Evolutionary conservation across 2,888 invertebrate genomes (phyloP).

Genomic region (Campoplex nolae): DNA sequence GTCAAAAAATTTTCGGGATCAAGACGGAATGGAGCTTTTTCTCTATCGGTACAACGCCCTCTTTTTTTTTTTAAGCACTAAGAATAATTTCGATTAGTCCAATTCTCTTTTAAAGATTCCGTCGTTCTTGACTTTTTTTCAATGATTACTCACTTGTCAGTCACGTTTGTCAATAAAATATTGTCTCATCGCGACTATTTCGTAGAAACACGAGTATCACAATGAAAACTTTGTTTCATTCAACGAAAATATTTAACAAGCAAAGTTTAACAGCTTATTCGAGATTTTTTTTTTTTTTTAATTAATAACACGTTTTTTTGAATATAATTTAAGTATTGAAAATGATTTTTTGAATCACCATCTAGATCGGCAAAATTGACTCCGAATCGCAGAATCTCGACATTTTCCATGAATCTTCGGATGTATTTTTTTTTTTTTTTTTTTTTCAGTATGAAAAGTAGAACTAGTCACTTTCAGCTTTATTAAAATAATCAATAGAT

Average conservation of each 20-base stretch:
- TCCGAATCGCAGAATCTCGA: not conserved
- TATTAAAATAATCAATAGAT: slow-evolving; percentile 45
- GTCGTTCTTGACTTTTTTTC: not conserved
- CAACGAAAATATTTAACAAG: not conserved
- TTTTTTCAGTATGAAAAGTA: slow-evolving; percentile 51
- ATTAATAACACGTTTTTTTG: not conserved
- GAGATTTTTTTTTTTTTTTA: not conserved
- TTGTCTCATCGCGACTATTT: not conserved
- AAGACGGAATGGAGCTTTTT: not conserved
- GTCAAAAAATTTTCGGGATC: not conserved
- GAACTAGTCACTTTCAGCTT: slow-evolving; percentile 71
- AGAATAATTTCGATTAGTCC: not conserved
- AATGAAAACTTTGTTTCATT: not conserved
- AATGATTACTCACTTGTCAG: not conserved
- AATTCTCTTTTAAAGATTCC: no score
- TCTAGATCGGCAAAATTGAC: not conserved
- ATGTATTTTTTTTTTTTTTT: not conserved
- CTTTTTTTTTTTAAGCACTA: not conserved
- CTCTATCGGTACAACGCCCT: not conserved
- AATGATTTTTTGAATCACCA: not conserved
- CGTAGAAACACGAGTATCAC: not conserved
- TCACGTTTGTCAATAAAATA: not conserved
- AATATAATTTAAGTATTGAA: not conserved
- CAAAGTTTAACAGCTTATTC: not conserved
- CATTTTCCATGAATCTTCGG: not conserved